Evolutionary conservation across 2,113 vertebrate genomes (phyloP), one percentile per base, ranked within the genome.

Genomic region (Dicaeum eximium): DNA sequence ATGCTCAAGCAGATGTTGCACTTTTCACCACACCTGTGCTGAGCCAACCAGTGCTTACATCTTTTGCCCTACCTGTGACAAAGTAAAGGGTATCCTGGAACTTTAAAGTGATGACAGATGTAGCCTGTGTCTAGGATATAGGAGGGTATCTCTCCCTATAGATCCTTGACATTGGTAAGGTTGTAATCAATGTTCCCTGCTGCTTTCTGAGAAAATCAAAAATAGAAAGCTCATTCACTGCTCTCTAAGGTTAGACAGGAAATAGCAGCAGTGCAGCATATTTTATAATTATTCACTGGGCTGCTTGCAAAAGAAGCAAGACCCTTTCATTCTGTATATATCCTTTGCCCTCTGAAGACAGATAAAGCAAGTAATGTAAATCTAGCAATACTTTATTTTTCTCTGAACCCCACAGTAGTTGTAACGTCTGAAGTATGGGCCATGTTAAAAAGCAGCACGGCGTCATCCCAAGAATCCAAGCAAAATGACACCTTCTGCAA

Each of bases 331-430:
- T 80, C 69, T 38, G 25, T 19, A 19, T 20, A 30, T 9, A 83
- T 53, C 10, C n/a, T 73, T 67, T 67, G 38, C 17, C 77, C 60
- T 40, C 44, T 87, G 72, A 67, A 81, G 84, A 92, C 19, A 92
- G 71, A 94, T 77, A 74, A 83, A 96, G 31, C 24, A 86, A 93
- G 6, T 75, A 35, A 86, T 10, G 38, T 53, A 80, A 93, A 90
- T 67, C 75, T 48, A 93, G 37, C 50, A 61, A 15, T 31, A 69
- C 88, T 96, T 96, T 97, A 97, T 95, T 97, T 64, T 73, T 74
- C 71, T 53, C 47, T 84, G 85, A 83, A 77, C 56, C 89, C 88
- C 67, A 44, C 0, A 23, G 71, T 16, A 93, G 58, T 12, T 73
- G n/a, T 24, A 57, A 84, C 1, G 27, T 44, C 71, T 60, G 80